Evolutionary conservation across 2,797 vertebrate species (phyloP).

Genomic region (Sebastes iracundus): DNA sequence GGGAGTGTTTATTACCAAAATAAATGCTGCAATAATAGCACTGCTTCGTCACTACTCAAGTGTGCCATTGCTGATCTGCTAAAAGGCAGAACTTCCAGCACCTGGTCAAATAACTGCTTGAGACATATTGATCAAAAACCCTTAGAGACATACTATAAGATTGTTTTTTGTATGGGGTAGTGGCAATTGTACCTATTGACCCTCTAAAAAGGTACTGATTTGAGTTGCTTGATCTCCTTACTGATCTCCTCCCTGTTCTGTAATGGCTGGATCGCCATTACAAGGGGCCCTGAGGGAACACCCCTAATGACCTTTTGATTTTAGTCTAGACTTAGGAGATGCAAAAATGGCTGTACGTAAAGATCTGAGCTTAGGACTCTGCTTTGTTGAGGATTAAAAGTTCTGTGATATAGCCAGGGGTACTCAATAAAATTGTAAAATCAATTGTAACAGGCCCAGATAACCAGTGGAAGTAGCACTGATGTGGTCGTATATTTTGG

Average conservation of each 20-base stretch:
- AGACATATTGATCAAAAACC: conserved; percentile 17
- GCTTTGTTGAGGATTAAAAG: conserved; percentile 34
- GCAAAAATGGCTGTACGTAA: conserved; percentile 13
- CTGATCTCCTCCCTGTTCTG: conserved; percentile 35
- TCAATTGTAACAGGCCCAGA: not conserved
- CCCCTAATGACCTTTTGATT: conserved; percentile 49
- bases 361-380: conserved; percentile 18
- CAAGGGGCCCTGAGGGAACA: conserved; percentile 24
- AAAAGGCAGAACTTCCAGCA: not conserved
- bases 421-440: conserved; percentile 11
- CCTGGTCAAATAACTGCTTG: conserved; percentile 5
- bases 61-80: not conserved
- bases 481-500: not conserved
- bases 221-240: conserved; percentile 36
- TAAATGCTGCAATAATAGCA: not conserved
- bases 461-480: not conserved
- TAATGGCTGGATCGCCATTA: conserved; percentile 32
- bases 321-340: conserved; percentile 24
- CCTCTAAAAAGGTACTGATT: conserved; percentile 27
- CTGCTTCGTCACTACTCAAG: not conserved
- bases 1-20: not conserved
- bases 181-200: conserved; percentile 19
- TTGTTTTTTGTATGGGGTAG: not conserved
- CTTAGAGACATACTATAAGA: not conserved
- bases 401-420: conserved; percentile 3